Percentiles rank a stretch among this genome's conserved stretches.
phyloP scores from a whole-genome alignment of 2,113 vertebrate species.

The Siphamia tubifer region DNA sequence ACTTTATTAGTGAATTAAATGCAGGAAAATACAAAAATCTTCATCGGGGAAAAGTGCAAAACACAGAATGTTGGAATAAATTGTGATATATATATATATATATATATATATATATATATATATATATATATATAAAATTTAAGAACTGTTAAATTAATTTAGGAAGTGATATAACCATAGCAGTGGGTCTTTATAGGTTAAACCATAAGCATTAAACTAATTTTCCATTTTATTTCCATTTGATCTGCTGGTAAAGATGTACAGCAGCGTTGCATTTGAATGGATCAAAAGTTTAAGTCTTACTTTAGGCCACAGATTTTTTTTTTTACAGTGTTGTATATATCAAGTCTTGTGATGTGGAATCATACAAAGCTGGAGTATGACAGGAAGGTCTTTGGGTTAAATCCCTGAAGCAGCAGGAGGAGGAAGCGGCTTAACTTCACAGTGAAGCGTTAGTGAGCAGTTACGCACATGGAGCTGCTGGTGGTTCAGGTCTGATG shows the following conservation, averaged over 20 bases:
- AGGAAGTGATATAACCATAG: too few species aligned
- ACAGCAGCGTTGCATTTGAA: neutral
- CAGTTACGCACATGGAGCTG: conserved; percentile 10
- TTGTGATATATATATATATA: too few species aligned
- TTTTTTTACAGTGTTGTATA: neutral
- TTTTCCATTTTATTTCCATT: neutral
- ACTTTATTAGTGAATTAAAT: too few species aligned
- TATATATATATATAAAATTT: too few species aligned
- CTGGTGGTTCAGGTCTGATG: neutral
- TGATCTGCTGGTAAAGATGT: neutral
- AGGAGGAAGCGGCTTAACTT: neutral
- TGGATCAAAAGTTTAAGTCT: neutral
- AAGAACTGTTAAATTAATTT: too few species aligned
- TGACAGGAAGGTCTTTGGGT: conserved; percentile 6
- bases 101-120: too few species aligned
- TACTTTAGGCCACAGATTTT: neutral
- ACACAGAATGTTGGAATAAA: too few species aligned
- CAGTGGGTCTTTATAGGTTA: too few species aligned
- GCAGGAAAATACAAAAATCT: too few species aligned
- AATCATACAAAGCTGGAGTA: neutral
- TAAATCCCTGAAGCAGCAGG: neutral
- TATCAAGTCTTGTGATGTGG: conserved; percentile 19
- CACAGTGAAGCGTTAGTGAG: neutral
- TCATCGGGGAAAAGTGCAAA: too few species aligned
- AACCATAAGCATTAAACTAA: neutral